Conservation (phyloP, 1,140 invertebrate species). For the Neoseiulus cucumeris region DNA sequence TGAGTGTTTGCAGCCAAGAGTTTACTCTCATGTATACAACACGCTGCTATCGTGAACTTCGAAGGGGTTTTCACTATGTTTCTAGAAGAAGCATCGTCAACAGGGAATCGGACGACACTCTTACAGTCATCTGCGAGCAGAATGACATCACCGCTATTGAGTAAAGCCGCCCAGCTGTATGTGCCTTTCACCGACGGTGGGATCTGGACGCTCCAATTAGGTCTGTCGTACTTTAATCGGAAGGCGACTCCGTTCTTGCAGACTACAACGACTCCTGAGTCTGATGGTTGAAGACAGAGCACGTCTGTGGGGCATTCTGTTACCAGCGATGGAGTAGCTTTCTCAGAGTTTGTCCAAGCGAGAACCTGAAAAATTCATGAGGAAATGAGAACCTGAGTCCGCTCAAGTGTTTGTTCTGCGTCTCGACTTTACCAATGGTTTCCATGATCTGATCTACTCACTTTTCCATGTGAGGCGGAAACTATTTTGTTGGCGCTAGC, state of each 20-base stretch:
- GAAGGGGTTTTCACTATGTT: neutral
- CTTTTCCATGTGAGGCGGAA: neutral
- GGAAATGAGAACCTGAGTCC: neutral
- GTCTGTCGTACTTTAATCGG: neutral
- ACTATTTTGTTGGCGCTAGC: neutral
- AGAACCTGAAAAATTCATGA: neutral
- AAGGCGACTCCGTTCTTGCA: neutral
- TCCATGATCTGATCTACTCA: neutral
- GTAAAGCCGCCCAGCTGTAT: neutral
- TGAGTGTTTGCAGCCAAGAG: neutral
- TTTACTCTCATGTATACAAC: neutral
- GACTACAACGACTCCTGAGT: neutral
- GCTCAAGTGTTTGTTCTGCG: neutral
- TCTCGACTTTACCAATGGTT: neutral
- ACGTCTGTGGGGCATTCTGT: neutral
- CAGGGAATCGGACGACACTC: neutral
- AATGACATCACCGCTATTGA: neutral
- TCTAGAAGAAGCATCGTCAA: neutral
- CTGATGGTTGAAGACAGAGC: neutral
- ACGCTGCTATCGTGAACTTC: neutral
- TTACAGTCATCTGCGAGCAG: neutral
- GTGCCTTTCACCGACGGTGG: neutral
- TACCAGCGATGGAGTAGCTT: neutral
- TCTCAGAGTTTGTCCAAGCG: slow-evolving; percentile 8
- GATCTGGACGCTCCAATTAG: neutral